Percentiles rank a stretch among this genome's conserved stretches.
phyloP scores from a whole-genome alignment of 2,113 vertebrate species.

The Scatophagus argus region DNA sequence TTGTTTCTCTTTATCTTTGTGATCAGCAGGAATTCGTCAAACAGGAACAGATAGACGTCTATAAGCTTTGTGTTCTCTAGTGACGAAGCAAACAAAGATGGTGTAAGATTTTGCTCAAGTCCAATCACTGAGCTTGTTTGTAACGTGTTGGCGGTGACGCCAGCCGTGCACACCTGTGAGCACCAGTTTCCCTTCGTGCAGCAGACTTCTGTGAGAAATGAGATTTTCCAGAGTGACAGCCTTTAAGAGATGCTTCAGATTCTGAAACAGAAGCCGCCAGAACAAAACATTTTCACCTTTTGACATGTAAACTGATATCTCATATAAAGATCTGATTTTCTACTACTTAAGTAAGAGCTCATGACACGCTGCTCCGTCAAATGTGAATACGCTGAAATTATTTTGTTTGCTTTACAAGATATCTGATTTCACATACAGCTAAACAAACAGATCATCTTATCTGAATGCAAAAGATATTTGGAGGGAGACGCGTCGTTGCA shows the following conservation, averaged over 20 bases:
- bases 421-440: conserved; percentile 25
- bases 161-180: conserved; percentile 83
- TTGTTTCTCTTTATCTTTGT: conserved; percentile 92
- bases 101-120: background rate
- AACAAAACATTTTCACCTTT: background rate
- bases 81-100: conserved; percentile 19
- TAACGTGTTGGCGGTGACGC: background rate
- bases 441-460: background rate
- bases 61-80: conserved; percentile 89
- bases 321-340: background rate
- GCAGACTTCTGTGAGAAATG: conserved; percentile 87
- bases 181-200: conserved; percentile 88
- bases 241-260: conserved; percentile 90
- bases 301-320: background rate
- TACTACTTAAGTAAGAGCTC: background rate
- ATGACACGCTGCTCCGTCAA: background rate
- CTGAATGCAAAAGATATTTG: background rate
- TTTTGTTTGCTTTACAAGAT: background rate
- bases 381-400: background rate
- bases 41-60: conserved; percentile 91
- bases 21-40: conserved; percentile 92
- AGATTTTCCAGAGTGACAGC: conserved; percentile 88
- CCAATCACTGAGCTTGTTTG: background rate
- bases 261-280: conserved; percentile 74
- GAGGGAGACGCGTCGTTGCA: background rate